Conservation (phyloP, 2,797 vertebrate species). For the Cyclopterus lumpus region DNA sequence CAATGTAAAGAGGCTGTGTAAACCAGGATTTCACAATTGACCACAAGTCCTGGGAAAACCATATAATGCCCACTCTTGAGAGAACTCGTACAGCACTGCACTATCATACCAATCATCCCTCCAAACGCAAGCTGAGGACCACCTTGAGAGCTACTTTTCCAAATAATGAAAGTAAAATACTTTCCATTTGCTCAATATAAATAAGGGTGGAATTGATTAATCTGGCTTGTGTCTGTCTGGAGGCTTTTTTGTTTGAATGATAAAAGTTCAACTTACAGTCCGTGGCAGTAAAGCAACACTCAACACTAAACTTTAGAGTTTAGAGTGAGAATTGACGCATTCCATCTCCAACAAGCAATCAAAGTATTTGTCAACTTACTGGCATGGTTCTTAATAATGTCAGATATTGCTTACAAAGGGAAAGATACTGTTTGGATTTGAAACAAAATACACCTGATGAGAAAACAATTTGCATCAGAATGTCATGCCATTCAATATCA, state of each 20-base stretch:
- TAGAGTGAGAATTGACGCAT: constrained; percentile 54
- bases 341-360: constrained; percentile 40
- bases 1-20: constrained; percentile 52
- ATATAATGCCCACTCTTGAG: constrained; percentile 64
- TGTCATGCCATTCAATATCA: not conserved
- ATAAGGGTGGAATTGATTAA: constrained; percentile 68
- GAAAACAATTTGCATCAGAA: constrained; percentile 4
- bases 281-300: constrained; percentile 50
- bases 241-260: constrained; percentile 63
- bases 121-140: constrained; percentile 65
- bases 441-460: constrained; percentile 31
- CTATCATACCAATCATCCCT: constrained; percentile 62
- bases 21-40: constrained; percentile 66
- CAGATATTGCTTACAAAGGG: constrained; percentile 22
- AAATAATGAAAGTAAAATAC: constrained; percentile 72
- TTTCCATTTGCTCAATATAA: constrained; percentile 71
- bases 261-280: constrained; percentile 63
- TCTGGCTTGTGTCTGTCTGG: constrained; percentile 51
- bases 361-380: constrained; percentile 54
- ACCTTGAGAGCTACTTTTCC: constrained; percentile 73
- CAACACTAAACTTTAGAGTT: constrained; percentile 43
- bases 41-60: constrained; percentile 65
- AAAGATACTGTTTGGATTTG: constrained; percentile 25
- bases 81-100: constrained; percentile 43
- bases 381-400: constrained; percentile 28